Evolutionary conservation across 2,797 vertebrate species (phyloP).

Genomic region (Podarcis lilfordi): DNA sequence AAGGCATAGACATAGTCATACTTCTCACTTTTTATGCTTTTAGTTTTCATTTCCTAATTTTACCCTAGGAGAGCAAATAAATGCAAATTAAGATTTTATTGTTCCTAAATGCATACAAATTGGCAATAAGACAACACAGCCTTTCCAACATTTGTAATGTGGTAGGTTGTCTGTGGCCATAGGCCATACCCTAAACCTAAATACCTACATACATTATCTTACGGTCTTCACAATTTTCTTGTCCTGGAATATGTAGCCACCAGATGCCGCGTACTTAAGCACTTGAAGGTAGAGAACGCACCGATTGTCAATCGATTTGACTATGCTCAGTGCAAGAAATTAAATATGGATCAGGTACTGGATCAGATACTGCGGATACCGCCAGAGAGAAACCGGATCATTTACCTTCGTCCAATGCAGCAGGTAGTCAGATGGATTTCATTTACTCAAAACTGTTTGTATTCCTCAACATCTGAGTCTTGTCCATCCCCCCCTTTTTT

Average conservation of each 20-base stretch:
- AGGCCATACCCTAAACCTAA: neutral
- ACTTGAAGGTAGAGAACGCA: slow-evolving; percentile 91
- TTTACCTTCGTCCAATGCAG: slow-evolving; percentile 98
- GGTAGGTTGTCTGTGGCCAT: neutral
- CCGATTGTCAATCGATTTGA: slow-evolving; percentile 97
- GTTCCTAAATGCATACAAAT: neutral
- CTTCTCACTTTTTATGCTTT: neutral
- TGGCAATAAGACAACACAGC: neutral
- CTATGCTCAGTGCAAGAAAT: slow-evolving; percentile 97
- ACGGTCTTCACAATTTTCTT: neutral
- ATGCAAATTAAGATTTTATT: neutral
- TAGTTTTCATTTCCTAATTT: neutral
- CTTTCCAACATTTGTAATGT: neutral
- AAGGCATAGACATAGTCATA: neutral
- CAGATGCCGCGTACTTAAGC: slow-evolving; percentile 93
- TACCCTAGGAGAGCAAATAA: neutral
- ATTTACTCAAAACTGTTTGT: neutral
- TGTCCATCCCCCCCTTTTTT: neutral
- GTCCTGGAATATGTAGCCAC: slow-evolving; percentile 82
- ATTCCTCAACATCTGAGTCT: slow-evolving; percentile 6
- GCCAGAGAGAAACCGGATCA: slow-evolving; percentile 95
- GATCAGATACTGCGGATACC: slow-evolving; percentile 97
- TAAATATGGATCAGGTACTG: slow-evolving; percentile 97
- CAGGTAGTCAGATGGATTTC: slow-evolving; percentile 79
- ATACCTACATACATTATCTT: neutral